A percentile compares a stretch with the other conserved stretches of the same genome.
These are phyloP conservation scores for Salpingus planirostris DNA, from an alignment of 2,888 invertebrate genomes.

Conservation along the genomic window DNA sequence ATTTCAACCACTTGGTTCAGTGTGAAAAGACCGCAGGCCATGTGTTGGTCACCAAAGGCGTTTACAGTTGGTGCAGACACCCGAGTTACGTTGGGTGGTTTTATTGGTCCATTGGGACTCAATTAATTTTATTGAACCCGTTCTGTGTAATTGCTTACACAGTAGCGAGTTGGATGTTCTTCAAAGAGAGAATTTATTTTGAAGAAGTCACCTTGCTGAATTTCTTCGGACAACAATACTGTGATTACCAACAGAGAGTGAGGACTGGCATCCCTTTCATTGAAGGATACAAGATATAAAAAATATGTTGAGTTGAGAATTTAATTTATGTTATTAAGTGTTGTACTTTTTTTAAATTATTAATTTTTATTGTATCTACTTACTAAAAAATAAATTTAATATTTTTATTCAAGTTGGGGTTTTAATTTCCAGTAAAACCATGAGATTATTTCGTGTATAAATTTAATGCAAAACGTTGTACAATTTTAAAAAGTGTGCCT, in stretches of 20 bases:
- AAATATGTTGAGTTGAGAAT: background rate
- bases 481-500: constrained; percentile 12
- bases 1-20: constrained; percentile 92
- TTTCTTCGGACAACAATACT: constrained; percentile 87
- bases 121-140: constrained; percentile 84
- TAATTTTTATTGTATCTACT: background rate
- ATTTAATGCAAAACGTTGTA: constrained; percentile 15
- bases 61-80: constrained; percentile 80
- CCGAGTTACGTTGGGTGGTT: constrained; percentile 99
- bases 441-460: constrained; percentile 3
- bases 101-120: constrained; percentile 97
- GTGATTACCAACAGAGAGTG: constrained; percentile 75
- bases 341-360: background rate
- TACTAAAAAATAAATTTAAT: background rate
- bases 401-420: background rate
- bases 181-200: constrained; percentile 72
- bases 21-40: constrained; percentile 73
- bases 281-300: constrained; percentile 54
- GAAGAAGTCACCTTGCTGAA: constrained; percentile 85
- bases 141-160: constrained; percentile 74
- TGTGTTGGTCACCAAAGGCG: constrained; percentile 77
- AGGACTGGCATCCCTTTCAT: constrained; percentile 85
- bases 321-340: background rate
- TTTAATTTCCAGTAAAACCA: background rate
- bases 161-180: constrained; percentile 84